Evolutionary conservation across 2,113 vertebrate species (phyloP).

Genomic region (Opisthocomus hoazin): DNA sequence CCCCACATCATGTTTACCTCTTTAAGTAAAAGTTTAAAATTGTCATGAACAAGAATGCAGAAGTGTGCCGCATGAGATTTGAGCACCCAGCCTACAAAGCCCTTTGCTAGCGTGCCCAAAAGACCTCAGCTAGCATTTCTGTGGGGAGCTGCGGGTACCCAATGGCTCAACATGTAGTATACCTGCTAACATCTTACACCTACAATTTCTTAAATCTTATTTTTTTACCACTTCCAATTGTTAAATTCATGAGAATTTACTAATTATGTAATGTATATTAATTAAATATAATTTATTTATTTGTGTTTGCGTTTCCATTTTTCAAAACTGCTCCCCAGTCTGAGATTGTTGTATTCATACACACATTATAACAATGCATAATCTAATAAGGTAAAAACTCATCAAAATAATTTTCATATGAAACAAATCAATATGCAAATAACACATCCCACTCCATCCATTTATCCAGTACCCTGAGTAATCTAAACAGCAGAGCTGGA

Average conservation of each 20-base stretch:
- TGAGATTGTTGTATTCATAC: neutral
- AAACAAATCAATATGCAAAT: conserved; percentile 58
- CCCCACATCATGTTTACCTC: neutral
- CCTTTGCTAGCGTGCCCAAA: neutral
- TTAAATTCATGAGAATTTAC: neutral
- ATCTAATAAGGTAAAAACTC: conserved; percentile 32
- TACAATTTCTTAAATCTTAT: neutral
- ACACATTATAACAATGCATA: neutral
- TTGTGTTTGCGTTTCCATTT: neutral
- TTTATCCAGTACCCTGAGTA: conserved; percentile 27
- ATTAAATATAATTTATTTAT: neutral
- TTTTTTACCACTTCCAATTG: neutral
- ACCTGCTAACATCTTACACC: neutral
- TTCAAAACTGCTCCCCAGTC: neutral
- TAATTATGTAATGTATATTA: neutral
- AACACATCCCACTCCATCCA: conserved; percentile 15
- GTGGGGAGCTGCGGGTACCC: neutral
- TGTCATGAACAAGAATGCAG: neutral
- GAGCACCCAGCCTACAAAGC: neutral
- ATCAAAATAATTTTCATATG: conserved; percentile 47
- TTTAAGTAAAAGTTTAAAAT: neutral
- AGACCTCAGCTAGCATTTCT: neutral
- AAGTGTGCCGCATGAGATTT: neutral
- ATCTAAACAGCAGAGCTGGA: neutral
- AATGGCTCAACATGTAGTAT: too few species aligned